phyloP scores from a whole-genome alignment of 2,888 invertebrate genomes.

The Yponomeuta cagnagella region DNA sequence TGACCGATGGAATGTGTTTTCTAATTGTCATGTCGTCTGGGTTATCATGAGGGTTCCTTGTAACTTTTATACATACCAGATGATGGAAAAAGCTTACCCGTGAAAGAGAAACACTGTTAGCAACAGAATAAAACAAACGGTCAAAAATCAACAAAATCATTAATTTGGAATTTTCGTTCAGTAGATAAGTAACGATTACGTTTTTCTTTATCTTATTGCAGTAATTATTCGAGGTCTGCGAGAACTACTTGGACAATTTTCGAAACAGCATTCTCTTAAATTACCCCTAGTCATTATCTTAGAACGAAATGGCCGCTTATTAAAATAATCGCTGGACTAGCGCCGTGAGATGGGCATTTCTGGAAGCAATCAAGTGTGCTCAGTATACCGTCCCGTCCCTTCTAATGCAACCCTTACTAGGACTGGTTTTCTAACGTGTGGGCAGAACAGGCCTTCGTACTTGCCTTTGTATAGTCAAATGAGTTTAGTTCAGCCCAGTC shows the following conservation, averaged over 20 bases:
- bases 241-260: background rate
- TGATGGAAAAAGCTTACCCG: slow-evolving; percentile 37
- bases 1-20: background rate
- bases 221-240: background rate
- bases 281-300: slow-evolving; percentile 12
- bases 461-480: slow-evolving; percentile 1
- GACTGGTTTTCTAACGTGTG: slow-evolving; percentile 18
- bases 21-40: background rate
- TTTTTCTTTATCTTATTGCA: background rate
- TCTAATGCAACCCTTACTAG: slow-evolving; percentile 15
- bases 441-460: slow-evolving; percentile 14
- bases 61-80: background rate
- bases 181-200: background rate
- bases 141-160: background rate
- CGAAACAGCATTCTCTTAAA: background rate
- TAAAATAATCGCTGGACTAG: slow-evolving; percentile 49
- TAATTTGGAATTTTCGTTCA: background rate
- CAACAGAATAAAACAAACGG: background rate
- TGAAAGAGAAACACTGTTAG: slow-evolving; percentile 27
- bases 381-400: slow-evolving; percentile 7
- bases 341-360: slow-evolving; percentile 11
- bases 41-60: no score
- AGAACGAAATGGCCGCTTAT: slow-evolving; percentile 53
- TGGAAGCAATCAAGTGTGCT: slow-evolving; percentile 11
- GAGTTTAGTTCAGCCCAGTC: background rate